Conservation (phyloP, 2,888 invertebrate species). For the Eumacrocentrus americanus region DNA sequence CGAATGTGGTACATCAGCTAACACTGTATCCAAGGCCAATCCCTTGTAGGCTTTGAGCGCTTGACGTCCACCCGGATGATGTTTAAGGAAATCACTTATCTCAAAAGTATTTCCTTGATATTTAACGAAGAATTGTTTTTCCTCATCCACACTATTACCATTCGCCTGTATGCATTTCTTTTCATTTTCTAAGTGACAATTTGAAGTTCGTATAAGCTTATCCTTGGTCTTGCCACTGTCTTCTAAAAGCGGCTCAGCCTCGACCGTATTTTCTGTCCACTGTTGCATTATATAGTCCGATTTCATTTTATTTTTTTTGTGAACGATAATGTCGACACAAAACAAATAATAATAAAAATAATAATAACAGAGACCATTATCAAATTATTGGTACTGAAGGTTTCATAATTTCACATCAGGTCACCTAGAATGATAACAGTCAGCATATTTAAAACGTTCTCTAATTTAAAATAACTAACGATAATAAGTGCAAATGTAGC, state of each 20-base stretch:
- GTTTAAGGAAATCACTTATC: conserved; percentile 69
- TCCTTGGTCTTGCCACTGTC: neutral
- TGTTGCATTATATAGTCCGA: neutral
- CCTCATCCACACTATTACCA: neutral
- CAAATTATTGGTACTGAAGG: too few species aligned
- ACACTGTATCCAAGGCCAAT: conserved; percentile 64
- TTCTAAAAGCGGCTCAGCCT: neutral
- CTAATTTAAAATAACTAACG: too few species aligned
- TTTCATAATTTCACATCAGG: too few species aligned
- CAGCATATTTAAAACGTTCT: too few species aligned
- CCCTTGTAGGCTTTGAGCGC: conserved; percentile 68
- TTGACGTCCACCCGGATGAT: conserved; percentile 78
- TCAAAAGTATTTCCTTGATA: conserved; percentile 67
- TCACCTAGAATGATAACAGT: too few species aligned
- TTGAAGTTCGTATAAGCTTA: too few species aligned
- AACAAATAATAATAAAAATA: too few species aligned
- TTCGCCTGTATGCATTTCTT: conserved; percentile 39
- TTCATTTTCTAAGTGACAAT: neutral
- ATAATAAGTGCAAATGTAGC: too few species aligned
- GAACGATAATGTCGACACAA: neutral
- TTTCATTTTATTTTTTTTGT: neutral
- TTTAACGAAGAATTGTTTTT: conserved; percentile 56
- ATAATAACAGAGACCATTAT: too few species aligned
- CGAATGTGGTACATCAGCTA: conserved; percentile 68
- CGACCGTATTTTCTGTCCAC: neutral